Conservation (phyloP, 2,888 invertebrate genomes). For the Latrodectus elegans region DNA sequence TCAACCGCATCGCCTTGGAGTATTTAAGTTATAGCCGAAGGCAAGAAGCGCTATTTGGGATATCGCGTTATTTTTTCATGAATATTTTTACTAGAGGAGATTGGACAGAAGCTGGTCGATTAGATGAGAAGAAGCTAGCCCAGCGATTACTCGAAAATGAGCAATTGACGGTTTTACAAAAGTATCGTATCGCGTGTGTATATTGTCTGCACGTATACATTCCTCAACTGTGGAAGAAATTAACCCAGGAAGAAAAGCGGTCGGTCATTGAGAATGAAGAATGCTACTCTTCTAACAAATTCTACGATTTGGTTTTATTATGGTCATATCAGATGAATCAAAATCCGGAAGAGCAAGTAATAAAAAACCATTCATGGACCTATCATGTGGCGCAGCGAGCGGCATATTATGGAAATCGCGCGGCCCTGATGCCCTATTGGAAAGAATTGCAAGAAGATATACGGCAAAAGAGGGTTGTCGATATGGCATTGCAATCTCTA, state of each 20-base stretch:
- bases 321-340: background rate
- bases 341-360: background rate
- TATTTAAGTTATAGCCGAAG: background rate
- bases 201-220: too few relatives aligned
- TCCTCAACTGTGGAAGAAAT: background rate
- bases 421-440: background rate
- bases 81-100: background rate
- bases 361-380: background rate
- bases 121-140: too few relatives aligned
- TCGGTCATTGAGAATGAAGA: background rate
- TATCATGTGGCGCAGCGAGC: background rate
- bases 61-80: constrained; percentile 3
- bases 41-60: background rate
- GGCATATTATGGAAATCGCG: background rate
- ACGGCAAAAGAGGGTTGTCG: background rate
- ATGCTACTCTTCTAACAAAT: background rate
- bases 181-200: too few relatives aligned
- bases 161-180: too few relatives aligned
- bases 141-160: too few relatives aligned
- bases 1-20: constrained; percentile 9
- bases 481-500: background rate
- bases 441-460: background rate
- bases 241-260: background rate
- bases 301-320: background rate
- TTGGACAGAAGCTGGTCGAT: background rate